Evolutionary conservation across 2,888 invertebrate species (phyloP).

Genomic region (Silvanus unidentatus): DNA sequence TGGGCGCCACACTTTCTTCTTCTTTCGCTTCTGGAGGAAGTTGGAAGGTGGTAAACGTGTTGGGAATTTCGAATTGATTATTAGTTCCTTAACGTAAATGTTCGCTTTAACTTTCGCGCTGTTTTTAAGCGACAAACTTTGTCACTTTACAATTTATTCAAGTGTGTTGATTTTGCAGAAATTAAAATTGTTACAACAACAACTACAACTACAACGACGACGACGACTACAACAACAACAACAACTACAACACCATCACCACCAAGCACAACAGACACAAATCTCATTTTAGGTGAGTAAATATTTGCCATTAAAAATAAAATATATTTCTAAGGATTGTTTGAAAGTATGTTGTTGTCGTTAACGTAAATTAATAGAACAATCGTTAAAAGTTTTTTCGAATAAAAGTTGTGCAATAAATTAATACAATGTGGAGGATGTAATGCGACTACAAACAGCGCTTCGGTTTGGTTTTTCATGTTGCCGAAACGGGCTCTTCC

Average conservation of each 20-base stretch:
- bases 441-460: too few species aligned
- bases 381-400: too few species aligned
- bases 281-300: constrained; percentile 30
- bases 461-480: too few species aligned
- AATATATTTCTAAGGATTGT: background rate
- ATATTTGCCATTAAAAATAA: background rate
- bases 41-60: too few species aligned
- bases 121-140: background rate
- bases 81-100: too few species aligned
- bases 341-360: background rate
- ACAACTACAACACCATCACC: constrained; percentile 30
- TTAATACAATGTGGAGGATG: too few species aligned
- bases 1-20: too few species aligned
- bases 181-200: constrained; percentile 35
- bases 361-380: background rate
- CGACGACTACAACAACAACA: constrained; percentile 38
- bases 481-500: too few species aligned
- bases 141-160: too few species aligned
- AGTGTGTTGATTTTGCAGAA: constrained; percentile 32
- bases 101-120: background rate
- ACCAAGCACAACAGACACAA: constrained; percentile 29
- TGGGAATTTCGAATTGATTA: too few species aligned
- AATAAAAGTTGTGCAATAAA: too few species aligned
- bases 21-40: too few species aligned
- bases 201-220: constrained; percentile 32